Conservation (phyloP, 2,888 invertebrate species). For the Zele albiditarsus region DNA sequence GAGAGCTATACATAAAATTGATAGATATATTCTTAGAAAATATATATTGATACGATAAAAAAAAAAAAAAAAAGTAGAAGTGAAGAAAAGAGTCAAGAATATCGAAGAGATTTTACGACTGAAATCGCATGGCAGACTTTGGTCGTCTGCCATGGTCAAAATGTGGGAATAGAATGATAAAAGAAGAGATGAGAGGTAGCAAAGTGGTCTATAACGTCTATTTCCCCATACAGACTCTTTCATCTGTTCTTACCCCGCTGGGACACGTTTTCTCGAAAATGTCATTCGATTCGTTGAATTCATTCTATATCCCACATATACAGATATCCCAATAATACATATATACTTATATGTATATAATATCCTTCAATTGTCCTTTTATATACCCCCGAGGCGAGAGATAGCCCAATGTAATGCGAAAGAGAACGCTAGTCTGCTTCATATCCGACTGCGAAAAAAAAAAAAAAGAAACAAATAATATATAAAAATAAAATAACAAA, state of each 20-base stretch:
- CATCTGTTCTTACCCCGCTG: conserved; percentile 33
- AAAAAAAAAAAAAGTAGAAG: not conserved
- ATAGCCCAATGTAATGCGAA: conserved; percentile 18
- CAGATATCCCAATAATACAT: not conserved
- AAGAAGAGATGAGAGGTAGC: conserved; percentile 34
- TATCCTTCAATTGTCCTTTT: conserved; percentile 14
- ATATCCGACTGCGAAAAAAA: not conserved
- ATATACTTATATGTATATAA: conserved; percentile 15
- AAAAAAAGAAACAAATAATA: not conserved
- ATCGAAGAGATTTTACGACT: conserved; percentile 33
- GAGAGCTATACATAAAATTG: not conserved
- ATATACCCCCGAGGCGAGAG: conserved; percentile 24
- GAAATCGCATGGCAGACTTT: conserved; percentile 33
- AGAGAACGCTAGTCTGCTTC: not conserved
- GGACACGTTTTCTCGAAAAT: conserved; percentile 38
- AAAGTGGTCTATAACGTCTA: conserved; percentile 44
- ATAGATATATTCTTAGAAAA: not conserved
- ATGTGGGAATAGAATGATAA: conserved; percentile 29
- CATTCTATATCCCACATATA: conserved; percentile 5
- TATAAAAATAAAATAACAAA: no score
- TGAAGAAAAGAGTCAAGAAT: not conserved
- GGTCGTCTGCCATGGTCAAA: conserved; percentile 18
- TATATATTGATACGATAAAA: not conserved
- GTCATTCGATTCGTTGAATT: conserved; percentile 42
- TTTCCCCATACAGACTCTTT: conserved; percentile 39